phyloP scores from a whole-genome alignment of 2,113 vertebrate species.

The Galeopterus variegatus region DNA sequence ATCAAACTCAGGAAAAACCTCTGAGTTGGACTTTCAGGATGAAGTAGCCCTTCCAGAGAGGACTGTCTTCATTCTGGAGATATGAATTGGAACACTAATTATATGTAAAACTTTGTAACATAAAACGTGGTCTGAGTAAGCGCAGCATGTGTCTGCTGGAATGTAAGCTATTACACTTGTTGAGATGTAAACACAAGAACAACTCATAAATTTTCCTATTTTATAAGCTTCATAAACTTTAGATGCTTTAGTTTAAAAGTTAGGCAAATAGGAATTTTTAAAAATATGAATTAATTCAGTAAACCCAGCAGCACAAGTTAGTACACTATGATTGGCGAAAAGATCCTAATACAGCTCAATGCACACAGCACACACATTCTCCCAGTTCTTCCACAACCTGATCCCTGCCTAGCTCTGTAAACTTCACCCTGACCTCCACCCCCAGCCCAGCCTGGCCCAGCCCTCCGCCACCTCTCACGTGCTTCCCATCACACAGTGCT shows the following conservation, averaged over 20 bases:
- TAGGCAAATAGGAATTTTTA: constrained; percentile 6
- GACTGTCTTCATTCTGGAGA: not conserved
- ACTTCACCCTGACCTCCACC: not conserved
- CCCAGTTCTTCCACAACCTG: not conserved
- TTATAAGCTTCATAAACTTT: not conserved
- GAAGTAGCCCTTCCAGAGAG: not conserved
- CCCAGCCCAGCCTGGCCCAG: not conserved
- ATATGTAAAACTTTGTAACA: not conserved
- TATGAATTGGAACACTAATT: too few relatives aligned
- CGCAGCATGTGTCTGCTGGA: not conserved
- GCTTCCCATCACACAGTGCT: too few relatives aligned
- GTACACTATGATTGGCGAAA: not conserved
- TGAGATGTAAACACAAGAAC: not conserved
- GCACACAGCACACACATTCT: not conserved
- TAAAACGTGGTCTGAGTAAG: not conserved
- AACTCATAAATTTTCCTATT: not conserved
- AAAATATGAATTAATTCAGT: not conserved
- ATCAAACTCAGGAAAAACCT: not conserved
- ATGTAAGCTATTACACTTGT: not conserved
- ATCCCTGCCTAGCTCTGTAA: not conserved
- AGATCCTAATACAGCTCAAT: not conserved
- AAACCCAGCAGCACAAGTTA: not conserved
- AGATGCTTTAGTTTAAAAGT: not conserved
- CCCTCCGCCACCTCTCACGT: not conserved
- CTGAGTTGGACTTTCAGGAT: not conserved